Percentiles rank a stretch among this genome's conserved stretches.
Conservation (phyloP, 2,797 vertebrate genomes). For the Furcifer pardalis region DNA sequence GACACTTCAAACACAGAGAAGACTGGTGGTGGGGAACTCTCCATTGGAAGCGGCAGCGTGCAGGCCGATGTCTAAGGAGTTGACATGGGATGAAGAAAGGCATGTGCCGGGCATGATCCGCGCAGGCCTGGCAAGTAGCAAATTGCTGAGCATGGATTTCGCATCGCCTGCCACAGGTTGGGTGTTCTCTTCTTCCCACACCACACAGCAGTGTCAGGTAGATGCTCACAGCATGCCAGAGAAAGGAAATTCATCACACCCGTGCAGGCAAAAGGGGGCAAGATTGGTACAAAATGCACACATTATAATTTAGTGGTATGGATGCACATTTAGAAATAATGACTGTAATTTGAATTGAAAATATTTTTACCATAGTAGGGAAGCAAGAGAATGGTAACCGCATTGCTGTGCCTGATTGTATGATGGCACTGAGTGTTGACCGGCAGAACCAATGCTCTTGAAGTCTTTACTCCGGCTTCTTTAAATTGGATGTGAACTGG, state of each 20-base stretch:
- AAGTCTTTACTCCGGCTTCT: not conserved
- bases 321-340: not conserved
- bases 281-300: too few relatives aligned
- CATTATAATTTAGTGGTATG: too few relatives aligned
- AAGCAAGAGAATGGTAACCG: too few relatives aligned
- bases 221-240: too few relatives aligned
- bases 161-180: too few relatives aligned
- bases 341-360: too few relatives aligned
- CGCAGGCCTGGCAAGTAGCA: too few relatives aligned
- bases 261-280: too few relatives aligned
- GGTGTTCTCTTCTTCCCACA: not conserved
- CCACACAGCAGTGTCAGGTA: not conserved
- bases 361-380: too few relatives aligned
- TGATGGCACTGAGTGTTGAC: not conserved
- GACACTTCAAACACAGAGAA: slow-evolving; percentile 10
- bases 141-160: not conserved
- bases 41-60: not conserved
- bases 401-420: not conserved
- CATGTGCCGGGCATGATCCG: too few relatives aligned
- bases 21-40: not conserved
- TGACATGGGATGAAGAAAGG: too few relatives aligned
- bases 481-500: not conserved
- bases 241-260: too few relatives aligned
- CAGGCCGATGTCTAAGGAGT: not conserved
- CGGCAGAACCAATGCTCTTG: not conserved